Percentiles rank a stretch among this genome's conserved stretches.
phyloP scores from a whole-genome alignment of 1,140 invertebrate species.

The Palaemon carinicauda region DNA sequence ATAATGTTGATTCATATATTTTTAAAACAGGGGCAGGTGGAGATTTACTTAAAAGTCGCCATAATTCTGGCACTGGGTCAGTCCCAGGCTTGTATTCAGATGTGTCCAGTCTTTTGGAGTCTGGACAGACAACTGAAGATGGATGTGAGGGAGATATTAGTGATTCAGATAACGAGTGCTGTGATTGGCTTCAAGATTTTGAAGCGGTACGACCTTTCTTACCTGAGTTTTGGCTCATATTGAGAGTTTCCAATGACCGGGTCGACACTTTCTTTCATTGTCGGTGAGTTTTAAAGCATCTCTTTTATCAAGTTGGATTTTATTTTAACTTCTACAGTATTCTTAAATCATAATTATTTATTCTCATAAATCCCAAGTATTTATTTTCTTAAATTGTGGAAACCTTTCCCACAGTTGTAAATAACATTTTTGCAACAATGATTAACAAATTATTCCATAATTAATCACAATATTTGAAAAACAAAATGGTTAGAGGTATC shows the following conservation, averaged over 20 bases:
- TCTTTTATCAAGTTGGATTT: background rate
- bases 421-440: too few relatives aligned
- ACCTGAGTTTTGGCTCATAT: conserved; percentile 77
- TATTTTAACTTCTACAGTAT: background rate
- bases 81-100: conserved; percentile 66
- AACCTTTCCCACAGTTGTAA: too few relatives aligned
- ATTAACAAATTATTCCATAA: too few relatives aligned
- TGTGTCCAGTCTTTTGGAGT: conserved; percentile 66
- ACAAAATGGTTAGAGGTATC: too few relatives aligned
- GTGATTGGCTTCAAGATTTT: conserved; percentile 69
- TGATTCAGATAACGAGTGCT: conserved; percentile 72
- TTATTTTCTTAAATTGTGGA: too few relatives aligned
- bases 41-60: conserved; percentile 45
- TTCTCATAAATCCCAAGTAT: too few relatives aligned
- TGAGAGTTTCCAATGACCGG: conserved; percentile 71
- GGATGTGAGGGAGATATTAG: conserved; percentile 73
- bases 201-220: conserved; percentile 66
- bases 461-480: too few relatives aligned
- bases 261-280: conserved; percentile 78
- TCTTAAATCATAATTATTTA: too few relatives aligned
- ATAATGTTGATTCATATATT: background rate
- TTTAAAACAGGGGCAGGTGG: conserved; percentile 28
- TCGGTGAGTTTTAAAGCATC: conserved; percentile 63
- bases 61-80: conserved; percentile 50
- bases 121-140: conserved; percentile 66